These are phyloP conservation scores for Dasyornis broadbenti DNA, from an alignment of 2,113 vertebrate species.

Conservation along the genomic window DNA sequence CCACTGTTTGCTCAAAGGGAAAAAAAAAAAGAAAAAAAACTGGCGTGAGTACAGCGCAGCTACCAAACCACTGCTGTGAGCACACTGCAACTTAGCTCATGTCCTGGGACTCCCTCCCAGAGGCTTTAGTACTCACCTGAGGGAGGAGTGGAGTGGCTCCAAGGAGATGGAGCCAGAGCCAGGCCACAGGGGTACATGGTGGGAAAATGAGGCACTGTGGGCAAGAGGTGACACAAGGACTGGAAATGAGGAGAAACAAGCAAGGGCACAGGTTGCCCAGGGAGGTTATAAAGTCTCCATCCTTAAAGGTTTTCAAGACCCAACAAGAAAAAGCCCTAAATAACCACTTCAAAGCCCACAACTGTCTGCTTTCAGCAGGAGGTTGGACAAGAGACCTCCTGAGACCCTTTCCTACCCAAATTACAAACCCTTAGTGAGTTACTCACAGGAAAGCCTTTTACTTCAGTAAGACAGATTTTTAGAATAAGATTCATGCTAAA, in stretches of 20 bases:
- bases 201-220: not conserved
- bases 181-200: accelerated
- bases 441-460: not conserved
- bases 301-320: not conserved
- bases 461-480: not conserved
- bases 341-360: not conserved
- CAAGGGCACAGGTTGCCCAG: not conserved
- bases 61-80: not conserved
- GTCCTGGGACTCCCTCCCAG: not conserved
- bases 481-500: not conserved
- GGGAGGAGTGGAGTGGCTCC: not conserved
- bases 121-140: not conserved
- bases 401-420: not conserved
- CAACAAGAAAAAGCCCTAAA: not conserved
- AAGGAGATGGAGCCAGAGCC: not conserved
- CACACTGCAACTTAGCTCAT: accelerated
- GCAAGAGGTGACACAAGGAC: not conserved
- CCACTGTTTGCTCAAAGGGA: not conserved
- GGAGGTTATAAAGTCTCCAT: not conserved
- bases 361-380: not conserved
- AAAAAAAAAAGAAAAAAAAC: not conserved
- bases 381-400: not conserved
- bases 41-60: not conserved
- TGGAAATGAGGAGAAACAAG: not conserved
- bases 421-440: not conserved